phyloP scores from a whole-genome alignment of 2,797 vertebrate species.

The Serranus cabrilla region DNA sequence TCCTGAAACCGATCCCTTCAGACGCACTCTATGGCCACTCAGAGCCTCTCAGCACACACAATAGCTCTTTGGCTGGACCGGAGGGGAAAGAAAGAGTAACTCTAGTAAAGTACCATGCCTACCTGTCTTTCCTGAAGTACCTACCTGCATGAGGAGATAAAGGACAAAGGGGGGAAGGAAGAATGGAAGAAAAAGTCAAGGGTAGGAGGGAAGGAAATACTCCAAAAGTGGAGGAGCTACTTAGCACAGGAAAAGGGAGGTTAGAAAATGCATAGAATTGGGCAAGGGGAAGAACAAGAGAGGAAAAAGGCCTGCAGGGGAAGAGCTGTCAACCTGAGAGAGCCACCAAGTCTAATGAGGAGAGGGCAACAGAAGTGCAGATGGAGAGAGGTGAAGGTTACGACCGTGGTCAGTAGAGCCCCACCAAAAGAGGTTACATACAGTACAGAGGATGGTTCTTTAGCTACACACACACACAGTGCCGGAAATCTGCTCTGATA shows the following conservation, averaged over 20 bases:
- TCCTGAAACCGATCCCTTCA: constrained; percentile 75
- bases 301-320: not conserved
- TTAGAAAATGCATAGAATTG: constrained; percentile 17
- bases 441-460: constrained; percentile 2
- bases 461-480: no score
- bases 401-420: not conserved
- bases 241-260: constrained; percentile 56
- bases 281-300: constrained; percentile 24
- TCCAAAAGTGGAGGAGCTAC: constrained; percentile 64
- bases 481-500: constrained; percentile 23
- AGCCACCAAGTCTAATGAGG: constrained; percentile 34
- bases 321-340: constrained; percentile 30
- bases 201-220: constrained; percentile 65
- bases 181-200: constrained; percentile 64
- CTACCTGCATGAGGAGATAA: constrained; percentile 73
- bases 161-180: constrained; percentile 49
- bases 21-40: constrained; percentile 78
- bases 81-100: constrained; percentile 69
- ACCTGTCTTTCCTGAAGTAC: constrained; percentile 72
- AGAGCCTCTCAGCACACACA: constrained; percentile 78
- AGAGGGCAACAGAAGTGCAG: constrained; percentile 18
- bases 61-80: constrained; percentile 73
- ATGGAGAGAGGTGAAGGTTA: constrained; percentile 10
- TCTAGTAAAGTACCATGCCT: constrained; percentile 69
- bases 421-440: not conserved